Evolutionary conservation across 2,888 invertebrate genomes (phyloP).

Genomic region (Pimpla rufipes): DNA sequence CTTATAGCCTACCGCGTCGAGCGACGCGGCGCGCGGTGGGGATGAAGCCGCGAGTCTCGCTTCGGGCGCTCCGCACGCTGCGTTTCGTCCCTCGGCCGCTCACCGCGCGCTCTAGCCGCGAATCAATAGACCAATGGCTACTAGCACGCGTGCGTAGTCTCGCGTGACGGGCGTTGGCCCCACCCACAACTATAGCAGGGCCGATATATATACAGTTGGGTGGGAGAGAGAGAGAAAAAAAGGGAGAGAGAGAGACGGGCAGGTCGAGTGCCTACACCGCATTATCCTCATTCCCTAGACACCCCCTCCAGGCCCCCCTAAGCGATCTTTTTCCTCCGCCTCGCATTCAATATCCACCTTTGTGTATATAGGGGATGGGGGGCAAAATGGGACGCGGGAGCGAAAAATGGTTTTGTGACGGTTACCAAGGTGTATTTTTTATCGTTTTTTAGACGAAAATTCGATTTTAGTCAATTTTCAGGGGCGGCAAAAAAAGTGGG

Average conservation of each 20-base stretch:
- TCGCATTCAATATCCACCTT: slow-evolving; percentile 22
- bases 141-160: slow-evolving; percentile 81
- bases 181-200: slow-evolving; percentile 63
- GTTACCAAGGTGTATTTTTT: too few relatives aligned
- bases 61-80: neutral
- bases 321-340: neutral
- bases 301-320: slow-evolving; percentile 1
- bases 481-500: too few relatives aligned
- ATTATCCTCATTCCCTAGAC: slow-evolving; percentile 52
- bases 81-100: slow-evolving; percentile 14
- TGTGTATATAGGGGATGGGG: slow-evolving; percentile 2
- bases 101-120: slow-evolving; percentile 44
- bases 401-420: too few relatives aligned
- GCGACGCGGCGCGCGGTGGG: neutral
- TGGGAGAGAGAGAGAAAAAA: neutral
- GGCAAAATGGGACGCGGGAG: too few relatives aligned
- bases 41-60: neutral
- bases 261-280: slow-evolving; percentile 64
- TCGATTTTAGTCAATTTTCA: too few relatives aligned
- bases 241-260: slow-evolving; percentile 27
- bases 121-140: slow-evolving; percentile 84
- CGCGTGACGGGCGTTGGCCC: slow-evolving; percentile 78
- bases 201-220: slow-evolving; percentile 27
- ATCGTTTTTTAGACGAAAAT: too few relatives aligned
- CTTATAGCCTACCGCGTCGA: slow-evolving; percentile 11